Evolutionary conservation across 2,113 vertebrate species (phyloP).

Genomic region (Puntigrus tetrazona): DNA sequence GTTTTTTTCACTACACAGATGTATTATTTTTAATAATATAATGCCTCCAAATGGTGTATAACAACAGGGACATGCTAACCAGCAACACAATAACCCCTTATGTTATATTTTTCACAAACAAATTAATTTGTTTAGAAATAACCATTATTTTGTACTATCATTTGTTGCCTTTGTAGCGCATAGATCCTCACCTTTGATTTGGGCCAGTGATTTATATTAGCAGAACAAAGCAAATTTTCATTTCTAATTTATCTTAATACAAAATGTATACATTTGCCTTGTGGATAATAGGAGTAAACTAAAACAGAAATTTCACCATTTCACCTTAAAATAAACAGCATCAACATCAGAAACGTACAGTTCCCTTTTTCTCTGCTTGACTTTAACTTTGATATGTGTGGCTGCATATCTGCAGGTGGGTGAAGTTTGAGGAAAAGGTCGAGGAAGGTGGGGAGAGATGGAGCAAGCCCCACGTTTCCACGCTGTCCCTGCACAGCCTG

Average conservation of each 20-base stretch:
- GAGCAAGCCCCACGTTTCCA: conserved; percentile 98
- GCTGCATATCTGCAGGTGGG: conserved; percentile 80
- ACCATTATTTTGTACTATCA: neutral
- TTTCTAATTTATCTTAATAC: neutral
- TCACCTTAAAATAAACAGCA: neutral
- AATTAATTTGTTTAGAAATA: neutral
- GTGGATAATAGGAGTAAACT: neutral
- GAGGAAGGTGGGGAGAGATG: conserved; percentile 95
- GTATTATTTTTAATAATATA: neutral
- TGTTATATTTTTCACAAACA: neutral
- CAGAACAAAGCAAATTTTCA: neutral
- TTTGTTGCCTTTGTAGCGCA: neutral
- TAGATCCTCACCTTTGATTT: neutral
- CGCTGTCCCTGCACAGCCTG: conserved; percentile 92
- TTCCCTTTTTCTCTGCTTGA: neutral
- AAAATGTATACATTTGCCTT: neutral
- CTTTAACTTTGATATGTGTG: neutral
- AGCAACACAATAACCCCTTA: too few species aligned
- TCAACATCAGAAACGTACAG: neutral
- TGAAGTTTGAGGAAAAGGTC: conserved; percentile 98
- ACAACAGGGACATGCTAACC: too few species aligned
- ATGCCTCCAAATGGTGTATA: too few species aligned
- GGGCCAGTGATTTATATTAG: too few species aligned
- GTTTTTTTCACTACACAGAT: neutral
- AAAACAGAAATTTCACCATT: neutral